phyloP scores from a whole-genome alignment of 2,797 vertebrate species.

The Potorous gilbertii region DNA sequence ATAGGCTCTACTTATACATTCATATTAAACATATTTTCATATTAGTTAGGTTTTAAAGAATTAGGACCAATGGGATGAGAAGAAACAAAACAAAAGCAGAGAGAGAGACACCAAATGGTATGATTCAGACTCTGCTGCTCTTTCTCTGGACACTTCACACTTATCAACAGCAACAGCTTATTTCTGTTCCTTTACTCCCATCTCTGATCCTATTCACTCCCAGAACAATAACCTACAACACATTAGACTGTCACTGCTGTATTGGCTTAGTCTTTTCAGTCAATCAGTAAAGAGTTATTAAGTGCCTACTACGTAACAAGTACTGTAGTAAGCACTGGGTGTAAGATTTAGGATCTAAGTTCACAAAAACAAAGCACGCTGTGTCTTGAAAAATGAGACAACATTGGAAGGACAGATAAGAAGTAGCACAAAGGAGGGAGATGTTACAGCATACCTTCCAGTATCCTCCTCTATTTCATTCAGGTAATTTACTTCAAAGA shows the following conservation, averaged over 20 bases:
- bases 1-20: no score
- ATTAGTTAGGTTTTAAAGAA: no score
- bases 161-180: not conserved
- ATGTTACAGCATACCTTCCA: not conserved
- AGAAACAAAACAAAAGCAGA: no score
- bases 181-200: not conserved
- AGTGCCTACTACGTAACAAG: not conserved
- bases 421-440: not conserved
- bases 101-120: no score
- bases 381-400: not conserved
- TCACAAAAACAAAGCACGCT: not conserved
- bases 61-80: no score
- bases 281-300: not conserved
- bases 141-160: not conserved
- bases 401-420: not conserved
- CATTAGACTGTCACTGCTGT: not conserved
- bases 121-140: no score
- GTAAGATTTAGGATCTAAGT: not conserved
- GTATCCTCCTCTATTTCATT: not conserved
- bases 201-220: not conserved
- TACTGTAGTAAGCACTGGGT: not conserved
- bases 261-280: conserved; percentile 34
- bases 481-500: conserved; percentile 5
- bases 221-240: not conserved
- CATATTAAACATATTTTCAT: no score